phyloP scores from a whole-genome alignment of 2,113 vertebrate genomes.

The Tiliqua scincoides region DNA sequence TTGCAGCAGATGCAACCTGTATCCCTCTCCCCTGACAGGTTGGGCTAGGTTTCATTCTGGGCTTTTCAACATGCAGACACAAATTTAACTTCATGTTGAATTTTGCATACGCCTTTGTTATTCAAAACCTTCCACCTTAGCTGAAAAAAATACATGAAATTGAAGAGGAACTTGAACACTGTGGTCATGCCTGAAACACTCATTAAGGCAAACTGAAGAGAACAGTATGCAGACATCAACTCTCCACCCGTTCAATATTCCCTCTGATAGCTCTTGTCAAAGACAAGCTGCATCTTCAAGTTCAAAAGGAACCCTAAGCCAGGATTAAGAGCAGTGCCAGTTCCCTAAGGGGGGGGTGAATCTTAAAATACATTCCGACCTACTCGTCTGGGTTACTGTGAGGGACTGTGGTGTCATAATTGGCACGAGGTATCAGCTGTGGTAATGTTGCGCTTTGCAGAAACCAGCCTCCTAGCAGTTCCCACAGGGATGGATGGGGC shows the following conservation, averaged over 20 bases:
- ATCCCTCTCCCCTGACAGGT: neutral
- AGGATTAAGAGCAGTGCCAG: neutral
- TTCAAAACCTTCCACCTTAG: constrained; percentile 8
- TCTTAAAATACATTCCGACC: neutral
- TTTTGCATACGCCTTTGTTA: constrained; percentile 17
- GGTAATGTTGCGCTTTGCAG: neutral
- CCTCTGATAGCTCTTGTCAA: neutral
- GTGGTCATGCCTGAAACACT: neutral
- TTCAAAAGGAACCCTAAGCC: neutral
- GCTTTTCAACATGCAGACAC: constrained; percentile 36
- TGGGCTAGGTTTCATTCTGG: constrained; percentile 38
- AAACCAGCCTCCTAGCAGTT: neutral
- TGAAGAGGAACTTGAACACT: neutral
- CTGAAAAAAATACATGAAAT: neutral
- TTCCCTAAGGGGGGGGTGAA: neutral
- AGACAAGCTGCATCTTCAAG: neutral
- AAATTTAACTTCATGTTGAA: constrained; percentile 14
- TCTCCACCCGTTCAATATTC: neutral
- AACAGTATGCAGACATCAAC: neutral
- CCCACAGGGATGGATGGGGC: neutral
- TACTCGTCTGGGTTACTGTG: neutral
- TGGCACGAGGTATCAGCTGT: neutral
- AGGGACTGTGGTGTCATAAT: neutral
- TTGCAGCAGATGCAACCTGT: no score
- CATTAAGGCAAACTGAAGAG: neutral